These are phyloP conservation scores for Ernsta delagoae DNA, from an alignment of 2,888 invertebrate genomes.

Conservation along the genomic window DNA sequence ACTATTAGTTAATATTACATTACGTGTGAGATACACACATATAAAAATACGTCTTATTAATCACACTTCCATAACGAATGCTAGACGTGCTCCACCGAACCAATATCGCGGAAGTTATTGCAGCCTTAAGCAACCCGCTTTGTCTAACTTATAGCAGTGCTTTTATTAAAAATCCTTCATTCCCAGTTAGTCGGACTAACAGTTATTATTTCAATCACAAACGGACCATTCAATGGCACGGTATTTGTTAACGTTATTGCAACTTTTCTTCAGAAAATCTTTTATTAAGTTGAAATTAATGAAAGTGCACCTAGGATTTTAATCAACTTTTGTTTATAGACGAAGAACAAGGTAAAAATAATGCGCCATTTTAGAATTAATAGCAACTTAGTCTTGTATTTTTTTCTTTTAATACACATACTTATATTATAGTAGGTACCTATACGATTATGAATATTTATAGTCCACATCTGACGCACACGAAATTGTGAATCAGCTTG, in stretches of 20 bases:
- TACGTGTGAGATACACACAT: too few relatives aligned
- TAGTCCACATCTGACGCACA: too few relatives aligned
- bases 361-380: too few relatives aligned
- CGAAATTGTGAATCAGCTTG: too few relatives aligned
- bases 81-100: constrained; percentile 43
- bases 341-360: too few relatives aligned
- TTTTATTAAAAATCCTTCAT: constrained; percentile 37
- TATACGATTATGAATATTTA: too few relatives aligned
- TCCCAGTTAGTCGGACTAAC: constrained; percentile 25
- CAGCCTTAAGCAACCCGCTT: constrained; percentile 33
- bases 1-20: too few relatives aligned
- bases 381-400: too few relatives aligned
- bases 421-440: too few relatives aligned
- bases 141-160: constrained; percentile 18
- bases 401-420: too few relatives aligned
- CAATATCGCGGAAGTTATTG: constrained; percentile 46
- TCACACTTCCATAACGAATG: constrained; percentile 36
- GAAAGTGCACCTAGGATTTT: constrained; percentile 5
- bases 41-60: constrained; percentile 5
- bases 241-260: constrained; percentile 26
- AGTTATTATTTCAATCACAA: constrained; percentile 35
- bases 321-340: not conserved
- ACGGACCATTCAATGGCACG: constrained; percentile 22
- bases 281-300: constrained; percentile 28
- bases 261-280: constrained; percentile 16